Conservation (phyloP, 2,113 vertebrate species). For the Oreochromis aureus region DNA sequence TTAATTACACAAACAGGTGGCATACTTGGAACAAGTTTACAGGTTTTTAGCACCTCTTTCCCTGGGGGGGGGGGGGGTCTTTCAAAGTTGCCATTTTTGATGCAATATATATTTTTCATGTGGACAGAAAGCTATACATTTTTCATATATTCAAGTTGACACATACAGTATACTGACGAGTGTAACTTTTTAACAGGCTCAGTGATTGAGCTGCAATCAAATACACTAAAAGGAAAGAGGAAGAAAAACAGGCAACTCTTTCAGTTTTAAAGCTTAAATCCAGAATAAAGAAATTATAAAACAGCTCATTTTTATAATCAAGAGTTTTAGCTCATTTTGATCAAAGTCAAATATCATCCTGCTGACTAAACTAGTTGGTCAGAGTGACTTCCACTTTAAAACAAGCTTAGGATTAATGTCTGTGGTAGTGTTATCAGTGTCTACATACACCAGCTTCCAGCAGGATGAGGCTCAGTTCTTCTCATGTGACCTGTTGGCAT, state of each 20-base stretch:
- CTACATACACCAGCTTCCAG: background rate
- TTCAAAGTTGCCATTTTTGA: rapidly evolving
- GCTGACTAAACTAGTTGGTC: background rate
- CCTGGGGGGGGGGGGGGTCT: rapidly evolving
- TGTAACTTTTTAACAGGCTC: background rate
- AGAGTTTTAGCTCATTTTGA: background rate
- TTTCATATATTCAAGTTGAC: background rate
- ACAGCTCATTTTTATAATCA: rapidly evolving
- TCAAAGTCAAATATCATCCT: background rate
- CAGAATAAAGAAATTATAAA: background rate
- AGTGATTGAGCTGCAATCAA: background rate
- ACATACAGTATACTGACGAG: background rate
- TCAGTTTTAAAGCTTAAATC: background rate
- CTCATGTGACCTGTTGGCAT: conserved; percentile 1
- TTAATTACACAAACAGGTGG: background rate
- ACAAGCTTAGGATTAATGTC: background rate
- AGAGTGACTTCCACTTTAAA: background rate
- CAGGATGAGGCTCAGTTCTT: background rate
- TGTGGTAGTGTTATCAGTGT: background rate
- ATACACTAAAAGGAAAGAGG: background rate
- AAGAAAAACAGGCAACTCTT: background rate
- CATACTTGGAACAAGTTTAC: background rate
- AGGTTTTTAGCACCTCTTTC: background rate
- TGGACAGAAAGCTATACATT: rapidly evolving
- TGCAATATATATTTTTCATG: rapidly evolving